These are phyloP conservation scores for Cerceris ruficornis DNA, from an alignment of 2,888 invertebrate species.

Conservation along the genomic window DNA sequence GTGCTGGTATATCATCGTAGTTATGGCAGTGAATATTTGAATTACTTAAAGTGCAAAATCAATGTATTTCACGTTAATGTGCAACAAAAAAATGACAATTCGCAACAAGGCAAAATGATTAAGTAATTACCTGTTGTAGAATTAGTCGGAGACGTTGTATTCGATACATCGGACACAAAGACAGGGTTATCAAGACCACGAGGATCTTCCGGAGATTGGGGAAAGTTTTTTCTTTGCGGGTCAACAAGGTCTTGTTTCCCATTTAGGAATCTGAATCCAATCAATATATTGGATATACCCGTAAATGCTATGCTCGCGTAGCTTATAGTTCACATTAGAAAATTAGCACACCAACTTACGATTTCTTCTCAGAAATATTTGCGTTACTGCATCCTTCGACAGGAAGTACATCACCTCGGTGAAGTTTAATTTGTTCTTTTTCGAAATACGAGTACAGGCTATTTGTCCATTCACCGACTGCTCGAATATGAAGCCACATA, in stretches of 20 bases:
- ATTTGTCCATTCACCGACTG: slow-evolving; percentile 97
- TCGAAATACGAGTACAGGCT: slow-evolving; percentile 93
- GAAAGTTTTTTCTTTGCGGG: slow-evolving; percentile 59
- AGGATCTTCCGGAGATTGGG: slow-evolving; percentile 66
- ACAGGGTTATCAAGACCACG: slow-evolving; percentile 72
- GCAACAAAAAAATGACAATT: slow-evolving; percentile 51
- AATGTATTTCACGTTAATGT: too few relatives aligned
- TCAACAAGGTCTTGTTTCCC: slow-evolving; percentile 42
- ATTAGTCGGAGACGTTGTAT: slow-evolving; percentile 61
- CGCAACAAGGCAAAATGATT: slow-evolving; percentile 35
- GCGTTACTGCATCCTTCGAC: slow-evolving; percentile 72
- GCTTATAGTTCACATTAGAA: neutral
- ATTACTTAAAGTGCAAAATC: too few relatives aligned
- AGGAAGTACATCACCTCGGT: slow-evolving; percentile 85
- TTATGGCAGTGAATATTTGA: too few relatives aligned
- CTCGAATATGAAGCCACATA: slow-evolving; percentile 96
- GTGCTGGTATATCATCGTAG: too few relatives aligned
- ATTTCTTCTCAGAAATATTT: neutral
- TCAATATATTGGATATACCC: neutral
- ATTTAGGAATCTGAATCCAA: slow-evolving; percentile 27
- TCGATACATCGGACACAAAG: slow-evolving; percentile 69
- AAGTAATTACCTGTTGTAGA: slow-evolving; percentile 35
- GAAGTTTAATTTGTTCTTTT: slow-evolving; percentile 89
- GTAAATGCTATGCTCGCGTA: neutral
- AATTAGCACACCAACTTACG: slow-evolving; percentile 21